Percentiles rank a stretch among this genome's conserved stretches.
phyloP scores from a whole-genome alignment of 64 coral and sea anemone species.

The Pocillopora verrucosa region DNA sequence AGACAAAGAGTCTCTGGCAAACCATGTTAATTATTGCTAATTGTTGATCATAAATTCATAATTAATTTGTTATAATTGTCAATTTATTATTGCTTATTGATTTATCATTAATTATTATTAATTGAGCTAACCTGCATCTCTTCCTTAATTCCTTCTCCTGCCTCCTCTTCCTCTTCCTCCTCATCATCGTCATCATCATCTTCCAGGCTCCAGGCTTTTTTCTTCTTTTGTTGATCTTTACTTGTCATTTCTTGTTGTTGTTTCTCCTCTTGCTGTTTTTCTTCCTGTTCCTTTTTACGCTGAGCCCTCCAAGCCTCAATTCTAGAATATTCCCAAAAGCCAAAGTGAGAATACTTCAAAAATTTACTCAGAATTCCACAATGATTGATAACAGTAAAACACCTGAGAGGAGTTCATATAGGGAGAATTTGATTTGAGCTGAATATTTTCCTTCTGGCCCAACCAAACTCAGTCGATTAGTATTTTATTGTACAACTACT shows the following conservation, averaged over 20 bases:
- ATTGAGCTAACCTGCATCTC: background rate
- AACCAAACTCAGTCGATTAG: too few species aligned
- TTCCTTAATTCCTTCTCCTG: background rate
- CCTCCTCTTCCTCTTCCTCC: slow-evolving; percentile 49
- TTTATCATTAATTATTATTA: background rate
- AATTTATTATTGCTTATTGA: too few species aligned
- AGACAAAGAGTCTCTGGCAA: too few species aligned
- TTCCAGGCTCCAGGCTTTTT: slow-evolving; percentile 83
- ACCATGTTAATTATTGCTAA: too few species aligned
- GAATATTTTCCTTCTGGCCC: too few species aligned
- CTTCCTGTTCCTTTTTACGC: slow-evolving; percentile 69
- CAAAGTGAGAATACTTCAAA: background rate
- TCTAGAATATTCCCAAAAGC: slow-evolving; percentile 8
- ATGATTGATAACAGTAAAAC: background rate
- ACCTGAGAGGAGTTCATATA: too few species aligned
- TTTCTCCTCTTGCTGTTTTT: slow-evolving; percentile 33
- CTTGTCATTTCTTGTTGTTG: slow-evolving; percentile 11
- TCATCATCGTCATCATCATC: slow-evolving; percentile 96
- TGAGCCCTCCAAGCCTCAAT: slow-evolving; percentile 86
- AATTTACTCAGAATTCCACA: background rate
- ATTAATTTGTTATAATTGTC: too few species aligned
- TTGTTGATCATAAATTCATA: too few species aligned
- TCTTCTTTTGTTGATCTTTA: slow-evolving; percentile 47
- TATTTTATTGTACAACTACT: too few species aligned
- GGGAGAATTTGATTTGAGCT: too few species aligned